Evolutionary conservation across 92 coral and sea anemone genomes (phyloP), one percentile per base, ranked within the genome.

Genomic region (Blastomussa wellsi): DNA sequence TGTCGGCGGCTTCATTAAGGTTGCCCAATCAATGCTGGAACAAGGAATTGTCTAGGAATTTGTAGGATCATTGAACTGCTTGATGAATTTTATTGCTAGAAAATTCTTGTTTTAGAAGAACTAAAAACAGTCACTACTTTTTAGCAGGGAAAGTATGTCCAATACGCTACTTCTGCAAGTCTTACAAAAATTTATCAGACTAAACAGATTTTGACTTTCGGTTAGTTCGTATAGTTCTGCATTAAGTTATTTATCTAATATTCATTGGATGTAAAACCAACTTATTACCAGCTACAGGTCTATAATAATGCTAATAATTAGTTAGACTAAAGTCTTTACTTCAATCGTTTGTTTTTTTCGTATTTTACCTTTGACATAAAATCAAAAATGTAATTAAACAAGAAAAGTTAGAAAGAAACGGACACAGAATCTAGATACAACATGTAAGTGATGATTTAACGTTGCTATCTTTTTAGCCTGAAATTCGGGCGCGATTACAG

Each of bases 1-100:
- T 79, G 80, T 92, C 47, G 95, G 90, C 2, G 95, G 95, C 72
- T 92, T 92, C 74, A 81, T 92, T n/a, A 92, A 92, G 67, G 92
- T 92, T 14, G 95, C 95, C 1, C 92, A 89, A 72, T 77, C 95
- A 48, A 92, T 92, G 95, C 44, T 92, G 17, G 95, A 92, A 79
- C 95, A 92, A 79, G 95, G 95, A 36, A 86, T 92, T 49, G 95
- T 91, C 4, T 91, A 91, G 59, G 51, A 28, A 47, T 24, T 67
- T 80, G 1, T 26, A 62, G 68, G 5, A 26, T 26, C 35, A 11
- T 79, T 47, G 48, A 29, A 80, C 76, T 32, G 72, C n/a, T 11
- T 5, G n/a, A 22, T 49, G 53, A 38, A 29, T 51, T 51, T 70
- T 71, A 70, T 14, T 16, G 28, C n/a, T 33, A 20, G 13, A 3